Evolutionary conservation across 2,888 invertebrate species (phyloP).

Genomic region (Romanomermis culicivorax): DNA sequence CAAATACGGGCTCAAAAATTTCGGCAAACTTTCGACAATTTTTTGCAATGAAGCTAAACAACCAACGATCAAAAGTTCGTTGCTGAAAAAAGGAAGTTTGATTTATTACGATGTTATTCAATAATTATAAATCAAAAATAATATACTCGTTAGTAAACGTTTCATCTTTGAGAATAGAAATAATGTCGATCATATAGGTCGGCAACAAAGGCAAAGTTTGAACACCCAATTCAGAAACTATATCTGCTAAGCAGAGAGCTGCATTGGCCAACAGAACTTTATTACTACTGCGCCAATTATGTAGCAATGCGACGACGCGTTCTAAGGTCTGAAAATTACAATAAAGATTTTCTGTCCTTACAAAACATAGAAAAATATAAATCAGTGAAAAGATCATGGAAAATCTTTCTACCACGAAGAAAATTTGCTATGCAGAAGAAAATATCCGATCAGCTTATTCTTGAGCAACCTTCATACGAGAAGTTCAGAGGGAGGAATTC

Average conservation of each 20-base stretch:
- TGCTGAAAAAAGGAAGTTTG: constrained; percentile 18
- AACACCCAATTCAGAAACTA: constrained; percentile 51
- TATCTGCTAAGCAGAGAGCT: constrained; percentile 43
- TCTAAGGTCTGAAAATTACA: not conserved
- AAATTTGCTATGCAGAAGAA: too few relatives aligned
- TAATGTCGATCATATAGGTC: constrained; percentile 47
- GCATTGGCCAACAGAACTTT: constrained; percentile 36
- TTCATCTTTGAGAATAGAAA: constrained; percentile 12
- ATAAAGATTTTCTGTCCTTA: constrained; percentile 4
- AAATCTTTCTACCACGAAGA: too few relatives aligned
- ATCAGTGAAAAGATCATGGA: constrained; percentile 8
- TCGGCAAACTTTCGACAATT: constrained; percentile 54
- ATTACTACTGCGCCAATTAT: not conserved
- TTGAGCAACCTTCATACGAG: too few relatives aligned
- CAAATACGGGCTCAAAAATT: constrained; percentile 65
- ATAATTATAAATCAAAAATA: too few relatives aligned
- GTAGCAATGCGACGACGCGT: not conserved
- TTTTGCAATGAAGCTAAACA: constrained; percentile 56
- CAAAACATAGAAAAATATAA: constrained; percentile 12
- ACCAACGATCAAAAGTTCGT: constrained; percentile 39
- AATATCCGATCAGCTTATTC: too few relatives aligned
- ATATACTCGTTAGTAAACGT: not conserved
- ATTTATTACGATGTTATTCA: too few relatives aligned
- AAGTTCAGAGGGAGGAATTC: too few relatives aligned
- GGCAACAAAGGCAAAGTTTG: constrained; percentile 52